Conservation (phyloP, 92 coral and sea anemone species). For the Metridium senile region DNA sequence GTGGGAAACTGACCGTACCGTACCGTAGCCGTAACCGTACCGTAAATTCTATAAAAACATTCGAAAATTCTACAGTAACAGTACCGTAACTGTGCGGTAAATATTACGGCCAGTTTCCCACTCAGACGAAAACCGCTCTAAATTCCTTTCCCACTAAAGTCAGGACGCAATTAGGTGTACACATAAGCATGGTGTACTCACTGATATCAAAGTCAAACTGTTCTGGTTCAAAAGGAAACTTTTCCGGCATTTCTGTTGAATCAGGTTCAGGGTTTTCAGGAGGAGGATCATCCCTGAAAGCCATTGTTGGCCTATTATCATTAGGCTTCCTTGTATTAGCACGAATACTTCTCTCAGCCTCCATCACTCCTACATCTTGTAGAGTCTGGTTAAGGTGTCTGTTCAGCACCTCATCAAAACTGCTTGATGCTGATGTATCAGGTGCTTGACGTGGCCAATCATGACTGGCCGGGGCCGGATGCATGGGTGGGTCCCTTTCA, state of each 20-base stretch:
- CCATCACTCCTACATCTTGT: neutral
- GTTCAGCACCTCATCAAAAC: neutral
- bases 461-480: neutral
- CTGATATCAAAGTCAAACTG: conserved; percentile 68
- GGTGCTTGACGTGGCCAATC: neutral
- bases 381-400: neutral
- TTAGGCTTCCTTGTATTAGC: neutral
- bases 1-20: too few relatives aligned
- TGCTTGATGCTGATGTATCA: conserved; percentile 1
- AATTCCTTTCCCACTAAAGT: too few relatives aligned
- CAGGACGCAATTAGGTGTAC: too few relatives aligned
- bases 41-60: too few relatives aligned
- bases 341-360: neutral
- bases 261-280: conserved; percentile 35
- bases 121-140: too few relatives aligned
- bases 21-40: too few relatives aligned
- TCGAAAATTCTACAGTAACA: too few relatives aligned
- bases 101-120: too few relatives aligned
- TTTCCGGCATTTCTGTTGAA: conserved; percentile 25
- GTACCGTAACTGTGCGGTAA: too few relatives aligned
- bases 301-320: conserved; percentile 4
- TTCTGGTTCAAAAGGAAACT: conserved; percentile 55
- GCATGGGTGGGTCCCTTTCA: neutral
- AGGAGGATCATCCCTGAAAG: neutral
- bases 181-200: conserved; percentile 18